Conservation (phyloP, 2,888 invertebrate species). For the Piscicola geometra region DNA sequence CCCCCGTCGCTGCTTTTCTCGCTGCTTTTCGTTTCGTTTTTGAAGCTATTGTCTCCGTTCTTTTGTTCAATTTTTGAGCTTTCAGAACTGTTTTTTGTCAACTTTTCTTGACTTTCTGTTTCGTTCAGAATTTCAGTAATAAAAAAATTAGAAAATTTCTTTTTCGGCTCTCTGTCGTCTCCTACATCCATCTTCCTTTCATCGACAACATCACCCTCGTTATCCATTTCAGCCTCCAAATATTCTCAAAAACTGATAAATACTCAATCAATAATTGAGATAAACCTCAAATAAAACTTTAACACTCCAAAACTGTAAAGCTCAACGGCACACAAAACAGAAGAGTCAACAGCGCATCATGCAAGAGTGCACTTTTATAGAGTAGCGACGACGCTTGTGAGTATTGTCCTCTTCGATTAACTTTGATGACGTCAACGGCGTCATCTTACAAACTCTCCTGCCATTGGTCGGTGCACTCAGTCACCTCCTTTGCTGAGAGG, state of each 20-base stretch:
- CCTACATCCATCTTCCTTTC: not conserved
- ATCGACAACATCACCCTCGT: not conserved
- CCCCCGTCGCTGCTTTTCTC: not conserved
- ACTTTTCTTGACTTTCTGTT: not conserved
- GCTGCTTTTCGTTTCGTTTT: not conserved
- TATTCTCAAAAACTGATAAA: no score
- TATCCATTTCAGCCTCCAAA: not conserved
- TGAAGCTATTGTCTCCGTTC: no score
- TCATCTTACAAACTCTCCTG: not conserved
- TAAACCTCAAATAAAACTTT: no score
- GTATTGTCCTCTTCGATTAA: not conserved
- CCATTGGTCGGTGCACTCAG: not conserved
- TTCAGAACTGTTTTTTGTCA: not conserved
- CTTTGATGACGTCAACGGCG: not conserved
- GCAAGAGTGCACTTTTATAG: not conserved
- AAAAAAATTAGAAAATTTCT: constrained; percentile 30
- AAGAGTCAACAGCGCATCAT: no score
- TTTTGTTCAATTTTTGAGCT: not conserved
- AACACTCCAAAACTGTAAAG: no score
- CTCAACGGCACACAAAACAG: no score
- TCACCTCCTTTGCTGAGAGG: not conserved
- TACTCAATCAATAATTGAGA: no score
- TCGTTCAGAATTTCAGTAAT: constrained; percentile 27
- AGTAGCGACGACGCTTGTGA: not conserved
- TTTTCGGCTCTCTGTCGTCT: constrained; percentile 12